Evolutionary conservation across 2,888 invertebrate genomes (phyloP), one percentile per base, ranked within the genome.

Genomic region (Platynereis dumerilii): DNA sequence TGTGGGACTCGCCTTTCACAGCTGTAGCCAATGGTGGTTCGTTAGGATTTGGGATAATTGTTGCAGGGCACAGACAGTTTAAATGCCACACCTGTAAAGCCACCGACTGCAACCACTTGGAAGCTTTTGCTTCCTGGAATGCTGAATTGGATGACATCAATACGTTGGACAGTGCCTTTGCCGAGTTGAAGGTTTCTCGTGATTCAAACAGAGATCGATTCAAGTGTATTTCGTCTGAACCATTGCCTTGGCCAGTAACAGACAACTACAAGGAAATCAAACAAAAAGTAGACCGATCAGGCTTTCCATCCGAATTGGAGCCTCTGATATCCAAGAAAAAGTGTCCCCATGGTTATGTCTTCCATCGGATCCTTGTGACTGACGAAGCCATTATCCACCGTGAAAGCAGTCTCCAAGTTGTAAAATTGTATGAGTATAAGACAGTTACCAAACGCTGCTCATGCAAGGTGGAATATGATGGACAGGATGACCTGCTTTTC

Each of bases 61-160:
- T 48, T 3, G 48, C 48, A 10, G 48, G 48, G 3, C 48, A 48
- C 20, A 48, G 48, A n/a, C n/a, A 48, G 17, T 48, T 48, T n/a
- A 48, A 48, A 22, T 48, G 48, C 17, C 48, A 48, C 7, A 48
- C 48, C 5, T 48, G 48, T n/a, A 20, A 22, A 7, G 22, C 7
- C 22, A 20, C 48, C 7, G 22, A 48, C 5, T 48, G 48, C 17
- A 3, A 20, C 3, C 48, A 48, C 17, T 12, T 48, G n/a, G 7
- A 48, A n/a, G 22, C 7, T 5, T 48, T 48, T 48, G 3, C n/a
- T 48, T 5, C 22, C 3, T 48, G 48, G 48, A 48, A 48, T 48
- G 22, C n/a, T n/a, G 22, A 48, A 10, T n/a, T 48, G 5, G n/a
- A 48, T n/a, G 48, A 48, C 7, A n/a, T 12, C n/a, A 48, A 12